Base-by-base conservation (phyloP, 2,113 vertebrate species). In the Xiphias gladius region DNA sequence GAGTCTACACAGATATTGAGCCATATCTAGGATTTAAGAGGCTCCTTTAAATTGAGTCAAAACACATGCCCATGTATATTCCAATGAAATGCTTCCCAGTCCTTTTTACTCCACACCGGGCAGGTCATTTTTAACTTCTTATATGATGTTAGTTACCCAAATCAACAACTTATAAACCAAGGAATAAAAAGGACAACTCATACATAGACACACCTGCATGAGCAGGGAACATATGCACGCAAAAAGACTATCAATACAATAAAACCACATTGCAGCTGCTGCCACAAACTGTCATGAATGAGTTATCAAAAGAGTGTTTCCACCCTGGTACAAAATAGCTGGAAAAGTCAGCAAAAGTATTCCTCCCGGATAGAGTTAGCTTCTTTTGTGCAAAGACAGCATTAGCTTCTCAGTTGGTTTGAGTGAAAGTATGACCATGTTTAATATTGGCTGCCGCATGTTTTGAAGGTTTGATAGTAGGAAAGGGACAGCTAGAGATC, bases 271-370 rank as follows among this genome's bases (percentile, higher is more conserved):
- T 48, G 14, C 24, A 70, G 20, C 74, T n/a, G 14, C 66, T 52
- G 52, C 2, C 22, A 69, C 39, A 76, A 24, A 11, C 24, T 76
- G 58, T 72, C 17, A 17, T 14, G 37, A 24, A 82, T 46, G 50
- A 73, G 41, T 73, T 54, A 68, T 76, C 12, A 63, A 50, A 72
- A 65, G 16, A 76, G 26, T 6, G 8, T 43, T n/a, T 7, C 58
- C 24, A 68, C 37, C 24, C 7, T 13, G 14, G 43, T 24, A 54
- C 22, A 75, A 69, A 66, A 58, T 54, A 72, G 48, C 24, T 73
- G 48, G 28, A 82, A 73, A 58, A 48, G 39, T 64, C 39, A 61
- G 58, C 68, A 7, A 41, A 76, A 55, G 16, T 46, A 58, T 32
- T 17, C 64, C 2, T 22, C 48, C 17, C 79, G n/a, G 30, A 48